Evolutionary conservation across 2,113 vertebrate species (phyloP).

Genomic region (Callospermophilus lateralis): DNA sequence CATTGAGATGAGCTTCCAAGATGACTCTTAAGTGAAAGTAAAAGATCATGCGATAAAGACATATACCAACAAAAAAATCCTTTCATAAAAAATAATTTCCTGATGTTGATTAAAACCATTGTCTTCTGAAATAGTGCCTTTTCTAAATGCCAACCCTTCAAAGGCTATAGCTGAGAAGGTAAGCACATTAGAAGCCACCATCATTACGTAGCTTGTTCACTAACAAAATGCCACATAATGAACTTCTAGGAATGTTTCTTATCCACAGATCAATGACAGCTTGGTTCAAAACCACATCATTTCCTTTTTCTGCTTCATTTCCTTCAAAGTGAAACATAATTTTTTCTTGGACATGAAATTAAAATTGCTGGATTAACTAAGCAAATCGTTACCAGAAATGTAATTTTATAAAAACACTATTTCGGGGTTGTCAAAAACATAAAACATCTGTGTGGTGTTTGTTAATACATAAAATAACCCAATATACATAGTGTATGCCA

Average conservation of each 20-base stretch:
- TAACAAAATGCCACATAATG: slow-evolving; percentile 39
- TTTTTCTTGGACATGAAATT: slow-evolving; percentile 59
- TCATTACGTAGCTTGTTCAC: neutral
- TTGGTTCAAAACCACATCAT: slow-evolving; percentile 67
- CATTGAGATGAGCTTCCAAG: neutral
- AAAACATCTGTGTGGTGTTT: slow-evolving; percentile 71
- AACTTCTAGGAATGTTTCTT: slow-evolving; percentile 60
- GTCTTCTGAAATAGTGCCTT: neutral
- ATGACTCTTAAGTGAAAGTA: slow-evolving; percentile 15
- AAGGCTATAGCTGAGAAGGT: slow-evolving; percentile 6
- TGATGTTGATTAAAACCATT: neutral
- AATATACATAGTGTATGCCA: neutral
- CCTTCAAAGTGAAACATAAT: slow-evolving; percentile 76
- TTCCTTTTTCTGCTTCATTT: slow-evolving; percentile 71
- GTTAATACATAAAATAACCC: slow-evolving; percentile 68
- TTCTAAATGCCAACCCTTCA: neutral
- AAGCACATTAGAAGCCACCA: neutral
- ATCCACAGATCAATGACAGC: slow-evolving; percentile 58
- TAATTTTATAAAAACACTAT: slow-evolving; percentile 77
- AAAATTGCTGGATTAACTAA: slow-evolving; percentile 81
- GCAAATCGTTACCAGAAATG: slow-evolving; percentile 80
- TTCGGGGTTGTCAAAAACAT: slow-evolving; percentile 62
- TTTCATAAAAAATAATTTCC: slow-evolving; percentile 1
- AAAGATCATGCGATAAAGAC: slow-evolving; percentile 1
- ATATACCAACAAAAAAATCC: neutral